Evolutionary conservation across 1,140 invertebrate species (phyloP).

Genomic region (Drosophila seguyi): DNA sequence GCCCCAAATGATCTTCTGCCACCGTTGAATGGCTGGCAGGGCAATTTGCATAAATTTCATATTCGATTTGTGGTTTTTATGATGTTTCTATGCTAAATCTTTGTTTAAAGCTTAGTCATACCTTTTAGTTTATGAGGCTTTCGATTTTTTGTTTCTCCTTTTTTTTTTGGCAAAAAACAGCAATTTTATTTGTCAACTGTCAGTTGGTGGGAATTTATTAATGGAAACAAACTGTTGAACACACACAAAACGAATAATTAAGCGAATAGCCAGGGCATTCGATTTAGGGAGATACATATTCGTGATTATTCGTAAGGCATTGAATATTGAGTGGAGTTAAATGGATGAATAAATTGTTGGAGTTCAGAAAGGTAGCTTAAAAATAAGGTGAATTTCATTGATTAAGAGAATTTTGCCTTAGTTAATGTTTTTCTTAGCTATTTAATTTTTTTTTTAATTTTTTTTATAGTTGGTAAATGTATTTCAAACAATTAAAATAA

Average conservation of each 20-base stretch:
- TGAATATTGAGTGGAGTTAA: conserved; percentile 36
- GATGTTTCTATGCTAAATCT: conserved; percentile 58
- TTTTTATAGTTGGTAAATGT: no score
- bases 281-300: conserved; percentile 4
- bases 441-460: no score
- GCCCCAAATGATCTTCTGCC: conserved; percentile 56
- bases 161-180: conserved; percentile 31
- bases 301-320: conserved; percentile 20
- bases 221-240: conserved; percentile 56
- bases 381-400: background rate
- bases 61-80: conserved; percentile 60
- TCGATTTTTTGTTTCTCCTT: conserved; percentile 6
- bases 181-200: conserved; percentile 54
- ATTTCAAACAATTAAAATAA: no score
- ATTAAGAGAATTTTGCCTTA: background rate
- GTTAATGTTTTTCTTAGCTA: no score
- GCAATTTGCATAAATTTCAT: conserved; percentile 56
- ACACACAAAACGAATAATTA: conserved; percentile 41
- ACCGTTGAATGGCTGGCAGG: conserved; percentile 49
- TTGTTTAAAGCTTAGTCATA: conserved; percentile 46
- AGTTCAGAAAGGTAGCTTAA: conserved; percentile 4
- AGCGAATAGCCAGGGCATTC: conserved; percentile 14
- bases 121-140: conserved; percentile 49
- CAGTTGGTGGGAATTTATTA: conserved; percentile 58
- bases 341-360: conserved; percentile 14